phyloP scores from a whole-genome alignment of 2,113 vertebrate species.

The Scartelaos histophorus region DNA sequence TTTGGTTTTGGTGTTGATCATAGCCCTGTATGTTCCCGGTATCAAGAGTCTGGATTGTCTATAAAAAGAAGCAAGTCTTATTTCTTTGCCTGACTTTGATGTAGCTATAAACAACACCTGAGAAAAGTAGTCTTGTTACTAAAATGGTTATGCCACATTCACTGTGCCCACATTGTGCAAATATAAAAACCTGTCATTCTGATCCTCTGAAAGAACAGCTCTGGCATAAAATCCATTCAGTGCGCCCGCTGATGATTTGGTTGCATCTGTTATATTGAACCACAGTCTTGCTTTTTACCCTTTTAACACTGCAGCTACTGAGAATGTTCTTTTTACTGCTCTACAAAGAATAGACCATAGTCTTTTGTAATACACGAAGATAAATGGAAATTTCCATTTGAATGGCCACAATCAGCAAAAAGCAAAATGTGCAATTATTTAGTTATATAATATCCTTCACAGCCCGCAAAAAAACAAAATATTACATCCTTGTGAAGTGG shows the following conservation, averaged over 20 bases:
- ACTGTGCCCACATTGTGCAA: constrained; percentile 43
- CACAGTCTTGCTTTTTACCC: constrained; percentile 15
- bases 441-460: not conserved
- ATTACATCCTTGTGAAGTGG: not conserved
- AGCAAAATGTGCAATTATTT: not conserved
- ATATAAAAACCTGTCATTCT: constrained; percentile 49
- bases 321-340: not conserved
- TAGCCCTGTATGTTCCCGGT: constrained; percentile 27
- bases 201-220: constrained; percentile 26
- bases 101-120: constrained; percentile 57
- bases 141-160: constrained; percentile 38
- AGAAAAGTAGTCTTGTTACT: constrained; percentile 41
- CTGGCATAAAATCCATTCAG: constrained; percentile 33
- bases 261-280: constrained; percentile 24
- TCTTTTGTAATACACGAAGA: too few relatives aligned
- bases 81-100: constrained; percentile 61
- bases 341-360: not conserved
- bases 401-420: not conserved
- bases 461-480: not conserved
- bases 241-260: constrained; percentile 25
- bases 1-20: constrained; percentile 8
- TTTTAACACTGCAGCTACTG: not conserved
- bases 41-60: constrained; percentile 53
- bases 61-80: constrained; percentile 68
- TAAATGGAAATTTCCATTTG: not conserved